A percentile compares a stretch with the other conserved stretches of the same genome.
Evolutionary conservation across 2,888 invertebrate genomes (phyloP).

Genomic region (Lycaena phlaeas): DNA sequence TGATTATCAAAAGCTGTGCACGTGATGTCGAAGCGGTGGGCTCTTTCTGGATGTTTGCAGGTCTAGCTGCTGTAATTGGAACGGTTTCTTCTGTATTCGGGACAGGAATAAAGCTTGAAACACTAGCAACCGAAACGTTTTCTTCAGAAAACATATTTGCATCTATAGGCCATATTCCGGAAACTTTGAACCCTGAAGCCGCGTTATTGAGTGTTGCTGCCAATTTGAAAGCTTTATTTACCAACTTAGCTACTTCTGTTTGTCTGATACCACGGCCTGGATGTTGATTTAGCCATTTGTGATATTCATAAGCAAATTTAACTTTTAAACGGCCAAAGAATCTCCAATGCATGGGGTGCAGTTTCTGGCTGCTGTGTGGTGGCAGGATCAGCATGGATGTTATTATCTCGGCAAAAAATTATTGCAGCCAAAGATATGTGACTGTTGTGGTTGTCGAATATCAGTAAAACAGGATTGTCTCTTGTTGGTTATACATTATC

Average conservation of each 20-base stretch:
- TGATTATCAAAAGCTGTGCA: too few species aligned
- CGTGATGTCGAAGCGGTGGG: too few species aligned
- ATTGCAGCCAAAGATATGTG: conserved; percentile 13
- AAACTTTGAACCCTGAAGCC: not conserved
- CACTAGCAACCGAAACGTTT: too few species aligned
- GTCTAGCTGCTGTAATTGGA: too few species aligned
- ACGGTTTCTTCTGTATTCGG: too few species aligned
- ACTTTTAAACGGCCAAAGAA: conserved; percentile 18
- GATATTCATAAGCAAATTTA: conserved; percentile 19
- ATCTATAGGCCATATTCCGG: too few species aligned
- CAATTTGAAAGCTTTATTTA: not conserved
- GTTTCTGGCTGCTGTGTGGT: conserved; percentile 15
- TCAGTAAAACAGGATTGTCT: conserved; percentile 14
- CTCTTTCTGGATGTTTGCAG: too few species aligned
- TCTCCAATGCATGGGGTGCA: conserved; percentile 18
- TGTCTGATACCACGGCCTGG: conserved; percentile 19
- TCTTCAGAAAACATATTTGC: too few species aligned
- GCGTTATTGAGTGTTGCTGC: not conserved
- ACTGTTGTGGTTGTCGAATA: conserved; percentile 18
- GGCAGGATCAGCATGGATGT: conserved; percentile 17
- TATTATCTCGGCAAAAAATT: conserved; percentile 12
- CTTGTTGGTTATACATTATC: conserved; percentile 10
- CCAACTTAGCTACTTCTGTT: not conserved
- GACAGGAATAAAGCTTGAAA: too few species aligned
- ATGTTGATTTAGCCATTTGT: conserved; percentile 23